Evolutionary conservation across 2,113 vertebrate genomes (phyloP), one percentile per base, ranked within the genome.

Genomic region (Burhinus oedicnemus): DNA sequence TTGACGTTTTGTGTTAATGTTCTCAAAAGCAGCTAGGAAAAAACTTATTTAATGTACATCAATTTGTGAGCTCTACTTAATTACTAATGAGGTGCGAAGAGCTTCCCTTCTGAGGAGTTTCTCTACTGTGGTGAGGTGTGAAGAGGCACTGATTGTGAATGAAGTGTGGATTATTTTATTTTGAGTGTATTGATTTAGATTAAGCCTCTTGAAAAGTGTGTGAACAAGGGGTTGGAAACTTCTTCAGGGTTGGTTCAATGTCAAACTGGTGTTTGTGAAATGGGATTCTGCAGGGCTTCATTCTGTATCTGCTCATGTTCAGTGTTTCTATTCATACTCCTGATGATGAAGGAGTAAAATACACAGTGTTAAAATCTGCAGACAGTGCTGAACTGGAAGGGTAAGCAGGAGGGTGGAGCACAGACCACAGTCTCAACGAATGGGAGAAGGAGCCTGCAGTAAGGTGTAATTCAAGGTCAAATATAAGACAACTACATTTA

Each of bases 241-340:
- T 82, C 45, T 66, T 64, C 21, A 54, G n/a, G 38, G 38, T 75
- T 76, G 34, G 40, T 85, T 85, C 38, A 68, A 6, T 93, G 75
- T 90, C 47, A 90, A 72, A 93, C 34, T 79, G n/a, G 38, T 45
- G 47, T 95, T 91, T 51, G 60, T 87, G 87, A 89, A 68, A 36
- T 30, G 54, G 30, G 49, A 44, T 88, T 85, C 52, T 88, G 47
- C 49, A 65, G 65, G 30, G 47, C 49, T 86, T 95, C 40, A 3
- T 90, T 89, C 55, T 64, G 3, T 70, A 18, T 93, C 80, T 58
- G 51, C 18, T 74, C 27, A 9, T 54, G 29, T 89, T 92, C 45
- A 42, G 20, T 54, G 47, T 60, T 94, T 84, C 91, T 90, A 20
- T 86, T 95, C 77, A 65, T 88, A 93, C 83, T 95, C 89, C 30